Base-by-base conservation (phyloP, 2,888 invertebrate species). In the Agrochola circellaris region DNA sequence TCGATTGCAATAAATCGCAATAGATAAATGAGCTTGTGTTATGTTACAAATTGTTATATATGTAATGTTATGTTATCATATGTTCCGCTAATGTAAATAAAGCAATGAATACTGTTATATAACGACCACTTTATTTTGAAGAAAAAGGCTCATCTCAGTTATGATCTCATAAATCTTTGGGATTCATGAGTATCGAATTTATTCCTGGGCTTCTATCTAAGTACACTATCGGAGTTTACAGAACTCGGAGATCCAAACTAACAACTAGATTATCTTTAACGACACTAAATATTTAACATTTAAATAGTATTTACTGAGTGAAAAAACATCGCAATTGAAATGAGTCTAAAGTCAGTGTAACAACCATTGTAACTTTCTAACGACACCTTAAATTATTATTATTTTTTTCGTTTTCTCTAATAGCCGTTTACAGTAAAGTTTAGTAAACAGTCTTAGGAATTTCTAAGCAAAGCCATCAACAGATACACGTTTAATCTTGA, bases 291-390 rank as follows among this genome's bases (percentile, higher is more conserved):
- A n/a, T 54, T 54, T 54, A n/a, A 5, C 54, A n/a, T 23, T 54
- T 54, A 54, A 23, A 54, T 54, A 54, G 11, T 11, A 23, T 54
- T 9, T 54, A n/a, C n/a, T n/a, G n/a, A 54, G n/a, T 11, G n/a
- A 54, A 8, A 20, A 54, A 54, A 23, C 7, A 54, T 54, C 23
- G 9, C 23, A 54, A 54, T 54, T 45, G 7, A 60, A 81, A 70
- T 60, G 58, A 34, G 9, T 38, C 45, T 54, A 54, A 80, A 70
- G 64, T 77, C 11, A 6, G 15, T 42, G 4, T 26, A 70, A 72
- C 34, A 73, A 54, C 66, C 72, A 38, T 45, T 64, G 71, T 20
- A 76, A 79, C 75, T 87, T 86, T 45, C 65, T 71, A 87, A 84
- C 38, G 65, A 73, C 66, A 60, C 30, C 51, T 74, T 38, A 77